phyloP scores from a whole-genome alignment of 1,140 invertebrate genomes.

The Linepithema humile region DNA sequence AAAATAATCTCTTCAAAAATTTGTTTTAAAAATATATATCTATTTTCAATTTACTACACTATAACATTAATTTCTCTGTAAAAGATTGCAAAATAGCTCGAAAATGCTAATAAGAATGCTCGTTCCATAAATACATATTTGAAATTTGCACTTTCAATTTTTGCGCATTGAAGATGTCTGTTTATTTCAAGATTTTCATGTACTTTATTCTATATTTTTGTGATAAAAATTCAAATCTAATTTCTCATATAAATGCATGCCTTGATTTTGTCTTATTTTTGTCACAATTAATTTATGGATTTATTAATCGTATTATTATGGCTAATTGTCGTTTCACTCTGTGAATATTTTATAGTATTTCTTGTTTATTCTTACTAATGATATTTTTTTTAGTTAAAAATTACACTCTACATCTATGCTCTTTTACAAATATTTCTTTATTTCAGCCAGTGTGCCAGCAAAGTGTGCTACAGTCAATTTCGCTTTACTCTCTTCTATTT shows the following conservation, averaged over 20 bases:
- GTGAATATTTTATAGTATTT: neutral
- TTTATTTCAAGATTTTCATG: neutral
- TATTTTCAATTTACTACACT: too few relatives aligned
- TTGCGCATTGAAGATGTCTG: neutral
- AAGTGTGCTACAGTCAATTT: neutral
- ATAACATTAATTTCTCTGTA: too few relatives aligned
- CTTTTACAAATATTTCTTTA: neutral
- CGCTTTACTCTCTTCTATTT: neutral
- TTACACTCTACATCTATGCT: neutral
- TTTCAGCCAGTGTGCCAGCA: neutral
- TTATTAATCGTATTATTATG: too few relatives aligned
- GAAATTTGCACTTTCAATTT: neutral
- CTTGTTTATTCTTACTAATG: neutral
- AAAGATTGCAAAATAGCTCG: too few relatives aligned
- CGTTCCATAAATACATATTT: slow-evolving; percentile 4
- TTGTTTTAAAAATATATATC: too few relatives aligned
- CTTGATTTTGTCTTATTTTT: neutral
- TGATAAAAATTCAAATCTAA: neutral
- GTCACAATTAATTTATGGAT: neutral
- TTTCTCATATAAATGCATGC: neutral
- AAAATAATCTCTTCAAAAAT: too few relatives aligned
- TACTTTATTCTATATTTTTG: neutral
- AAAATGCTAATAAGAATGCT: neutral
- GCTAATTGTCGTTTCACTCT: neutral
- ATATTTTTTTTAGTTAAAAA: too few relatives aligned